Conservation (phyloP, 2,113 vertebrate genomes). For the Seriola quinqueradiata region DNA sequence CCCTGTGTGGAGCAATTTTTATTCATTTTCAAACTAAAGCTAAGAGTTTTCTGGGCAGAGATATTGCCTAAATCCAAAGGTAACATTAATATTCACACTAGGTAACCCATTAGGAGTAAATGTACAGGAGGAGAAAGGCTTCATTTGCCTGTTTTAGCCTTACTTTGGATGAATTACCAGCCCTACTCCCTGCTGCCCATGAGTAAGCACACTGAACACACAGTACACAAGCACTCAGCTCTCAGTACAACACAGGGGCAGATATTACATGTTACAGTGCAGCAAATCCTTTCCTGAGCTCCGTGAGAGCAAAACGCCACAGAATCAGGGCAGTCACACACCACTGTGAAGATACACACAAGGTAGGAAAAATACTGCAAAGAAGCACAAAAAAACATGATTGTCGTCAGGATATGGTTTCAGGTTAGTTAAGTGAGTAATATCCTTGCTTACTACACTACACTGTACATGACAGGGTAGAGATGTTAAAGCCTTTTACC, state of each 20-base stretch:
- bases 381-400: constrained; percentile 60
- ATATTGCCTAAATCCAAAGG: constrained; percentile 53
- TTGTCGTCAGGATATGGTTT: constrained; percentile 69
- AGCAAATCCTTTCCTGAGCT: constrained; percentile 66
- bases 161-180: constrained; percentile 58
- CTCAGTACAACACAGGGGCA: constrained; percentile 50
- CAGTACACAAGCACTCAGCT: constrained; percentile 43
- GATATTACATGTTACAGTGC: constrained; percentile 55
- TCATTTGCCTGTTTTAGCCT: constrained; percentile 38
- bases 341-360: constrained; percentile 31
- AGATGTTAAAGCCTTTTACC: constrained; percentile 18
- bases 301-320: constrained; percentile 49
- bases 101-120: constrained; percentile 49
- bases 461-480: constrained; percentile 41
- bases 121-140: constrained; percentile 45
- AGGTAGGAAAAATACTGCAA: constrained; percentile 42
- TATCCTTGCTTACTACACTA: constrained; percentile 36
- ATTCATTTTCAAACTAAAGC: constrained; percentile 48
- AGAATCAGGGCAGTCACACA: constrained; percentile 43
- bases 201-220: constrained; percentile 58
- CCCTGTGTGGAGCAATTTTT: constrained; percentile 50
- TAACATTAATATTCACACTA: constrained; percentile 53
- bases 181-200: constrained; percentile 42
- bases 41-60: constrained; percentile 32
- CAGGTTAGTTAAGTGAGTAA: constrained; percentile 30